Base-by-base conservation (phyloP, 2,888 invertebrate species). In the Drosophila formosana region DNA sequence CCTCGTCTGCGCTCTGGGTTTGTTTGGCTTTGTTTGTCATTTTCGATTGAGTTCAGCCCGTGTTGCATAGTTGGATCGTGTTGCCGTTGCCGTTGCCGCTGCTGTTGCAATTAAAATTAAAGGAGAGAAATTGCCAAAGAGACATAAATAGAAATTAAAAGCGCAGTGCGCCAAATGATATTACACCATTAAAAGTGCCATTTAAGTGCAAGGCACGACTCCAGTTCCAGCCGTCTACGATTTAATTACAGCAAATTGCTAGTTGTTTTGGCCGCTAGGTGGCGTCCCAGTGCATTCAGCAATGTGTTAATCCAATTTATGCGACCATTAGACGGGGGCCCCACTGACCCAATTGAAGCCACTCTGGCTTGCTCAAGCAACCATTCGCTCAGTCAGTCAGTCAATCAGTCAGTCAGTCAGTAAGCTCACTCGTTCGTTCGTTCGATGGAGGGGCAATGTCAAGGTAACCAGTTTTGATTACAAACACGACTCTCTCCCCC, bases 141-240 rank as follows among this genome's bases (percentile, higher is more conserved):
- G 78, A 85, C 88, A 79, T 88, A 83, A 86, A 86, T 80, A 83
- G 86, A 83, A 86, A 83, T 88, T 64, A 82, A 80, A 88, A 78
- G 80, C 86, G 80, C 71, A 73, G 68, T 71, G 72, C 70, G 68
- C 69, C 71, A 79, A 83, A 82, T 80, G 88, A 78, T 80, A 88
- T 87, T 89, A 85, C 86, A 88, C 89, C 85, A 87, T 87, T 87
- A 89, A 87, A 85, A 78, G 68, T 60, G 81, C 87, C 87, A 87
- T 88, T 89, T 89, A 89, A 82, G 89, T 73, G 84, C 82, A 75
- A 76, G 81, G 52, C 80, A 71, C 70, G 78, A 72, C 37, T n/a
- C 34, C 34, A 34, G 34, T 41, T 41, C 13, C 39, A 41, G 34
- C 13, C 39, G 39, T 13, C 39, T 18, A 41, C 13, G 56, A 86